Conservation (phyloP, 2,888 invertebrate species). For the Apantesis nais region DNA sequence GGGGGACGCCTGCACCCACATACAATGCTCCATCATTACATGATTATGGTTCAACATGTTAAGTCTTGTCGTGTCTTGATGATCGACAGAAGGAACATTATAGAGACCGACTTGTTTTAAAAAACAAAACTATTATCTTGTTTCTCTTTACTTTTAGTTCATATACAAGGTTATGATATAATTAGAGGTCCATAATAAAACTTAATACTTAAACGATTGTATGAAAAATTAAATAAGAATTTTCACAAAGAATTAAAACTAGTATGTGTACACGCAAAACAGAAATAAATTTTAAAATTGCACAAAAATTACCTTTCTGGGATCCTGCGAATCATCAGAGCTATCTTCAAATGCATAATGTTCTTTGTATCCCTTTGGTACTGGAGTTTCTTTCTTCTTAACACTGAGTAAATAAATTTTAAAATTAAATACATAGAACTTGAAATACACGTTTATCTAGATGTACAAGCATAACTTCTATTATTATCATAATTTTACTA, state of each 20-base stretch:
- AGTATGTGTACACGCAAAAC: too few species aligned
- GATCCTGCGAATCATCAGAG: constrained; percentile 79
- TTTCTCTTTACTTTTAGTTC: too few species aligned
- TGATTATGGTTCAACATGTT: too few species aligned
- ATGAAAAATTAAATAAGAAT: background rate
- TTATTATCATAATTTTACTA: background rate
- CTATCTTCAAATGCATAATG: constrained; percentile 81
- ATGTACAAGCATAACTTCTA: background rate
- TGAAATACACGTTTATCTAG: background rate
- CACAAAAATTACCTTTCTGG: constrained; percentile 62
- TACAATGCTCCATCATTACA: background rate
- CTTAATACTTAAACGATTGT: too few species aligned
- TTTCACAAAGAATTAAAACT: background rate
- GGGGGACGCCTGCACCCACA: constrained; percentile 53
- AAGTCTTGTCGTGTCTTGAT: too few species aligned
- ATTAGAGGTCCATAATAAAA: too few species aligned
- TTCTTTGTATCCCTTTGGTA: constrained; percentile 83
- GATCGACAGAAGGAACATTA: too few species aligned
- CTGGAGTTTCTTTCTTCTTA: constrained; percentile 86
- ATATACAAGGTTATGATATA: too few species aligned
- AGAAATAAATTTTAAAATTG: too few species aligned
- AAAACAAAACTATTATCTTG: too few species aligned
- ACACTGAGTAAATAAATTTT: constrained; percentile 68
- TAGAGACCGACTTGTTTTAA: too few species aligned
- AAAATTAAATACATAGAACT: background rate